Evolutionary conservation across 2,797 vertebrate species (phyloP).

Genomic region (Petrocephalus sullivani): DNA sequence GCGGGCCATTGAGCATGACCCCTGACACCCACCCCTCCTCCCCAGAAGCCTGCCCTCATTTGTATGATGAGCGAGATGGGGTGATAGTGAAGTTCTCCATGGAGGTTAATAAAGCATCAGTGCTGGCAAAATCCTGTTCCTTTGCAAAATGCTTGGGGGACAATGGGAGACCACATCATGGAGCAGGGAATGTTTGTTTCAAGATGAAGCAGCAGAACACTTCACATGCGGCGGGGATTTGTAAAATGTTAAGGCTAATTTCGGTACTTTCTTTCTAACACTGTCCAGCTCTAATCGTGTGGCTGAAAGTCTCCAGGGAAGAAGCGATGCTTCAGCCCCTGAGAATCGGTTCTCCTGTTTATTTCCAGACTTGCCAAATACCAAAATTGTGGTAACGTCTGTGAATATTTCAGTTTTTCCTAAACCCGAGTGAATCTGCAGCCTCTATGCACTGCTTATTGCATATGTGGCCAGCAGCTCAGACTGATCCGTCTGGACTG

Average conservation of each 20-base stretch:
- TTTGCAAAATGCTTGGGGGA: not conserved
- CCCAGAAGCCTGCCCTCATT: not conserved
- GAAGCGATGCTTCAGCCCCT: not conserved
- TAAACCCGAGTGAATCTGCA: not conserved
- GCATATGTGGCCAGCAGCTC: slow-evolving; percentile 34
- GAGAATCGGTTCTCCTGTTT: not conserved
- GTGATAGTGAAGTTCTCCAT: not conserved
- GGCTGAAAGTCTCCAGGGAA: not conserved
- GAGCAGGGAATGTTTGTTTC: not conserved
- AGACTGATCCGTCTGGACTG: slow-evolving; percentile 31
- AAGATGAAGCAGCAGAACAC: not conserved
- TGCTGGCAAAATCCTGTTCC: not conserved
- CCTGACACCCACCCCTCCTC: not conserved
- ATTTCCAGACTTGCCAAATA: not conserved
- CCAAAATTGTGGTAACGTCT: not conserved
- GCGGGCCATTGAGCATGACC: too few relatives aligned
- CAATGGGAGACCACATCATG: not conserved
- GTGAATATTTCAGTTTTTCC: not conserved
- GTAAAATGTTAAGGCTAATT: not conserved
- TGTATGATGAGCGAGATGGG: not conserved
- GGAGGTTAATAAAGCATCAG: not conserved
- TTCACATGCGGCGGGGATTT: not conserved
- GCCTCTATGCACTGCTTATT: slow-evolving; percentile 26
- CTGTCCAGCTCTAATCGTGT: not conserved
- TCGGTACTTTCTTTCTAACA: too few relatives aligned